A percentile compares a stretch with the other conserved stretches of the same genome.
phyloP scores from a whole-genome alignment of 2,113 vertebrate species.

The Tympanuchus pallidicinctus region DNA sequence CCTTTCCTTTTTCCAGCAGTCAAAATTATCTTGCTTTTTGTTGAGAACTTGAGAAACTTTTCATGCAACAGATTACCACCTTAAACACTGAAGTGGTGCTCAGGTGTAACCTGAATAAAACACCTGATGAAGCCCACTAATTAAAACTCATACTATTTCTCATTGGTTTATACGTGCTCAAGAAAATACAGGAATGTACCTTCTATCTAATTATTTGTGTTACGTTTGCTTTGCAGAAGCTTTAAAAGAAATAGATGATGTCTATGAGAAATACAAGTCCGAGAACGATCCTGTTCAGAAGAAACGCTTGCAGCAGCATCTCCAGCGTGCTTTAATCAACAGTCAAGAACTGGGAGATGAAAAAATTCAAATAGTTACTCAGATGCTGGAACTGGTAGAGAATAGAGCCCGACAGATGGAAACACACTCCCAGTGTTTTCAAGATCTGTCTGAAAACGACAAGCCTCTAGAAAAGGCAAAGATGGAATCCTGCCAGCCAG shows the following conservation, averaged over 20 bases:
- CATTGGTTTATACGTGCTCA: background rate
- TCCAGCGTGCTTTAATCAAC: conserved; percentile 93
- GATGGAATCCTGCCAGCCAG: conserved; percentile 77
- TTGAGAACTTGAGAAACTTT: background rate
- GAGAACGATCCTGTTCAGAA: conserved; percentile 91
- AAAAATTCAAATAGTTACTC: conserved; percentile 97
- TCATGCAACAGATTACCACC: background rate
- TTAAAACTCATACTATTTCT: background rate
- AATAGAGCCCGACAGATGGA: conserved; percentile 97
- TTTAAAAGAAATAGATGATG: conserved; percentile 95
- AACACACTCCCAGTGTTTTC: conserved; percentile 89
- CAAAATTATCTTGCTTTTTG: background rate
- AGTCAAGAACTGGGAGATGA: conserved; percentile 97
- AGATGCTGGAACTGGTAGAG: conserved; percentile 96
- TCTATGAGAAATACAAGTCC: conserved; percentile 92
- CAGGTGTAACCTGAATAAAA: background rate
- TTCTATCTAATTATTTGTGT: background rate
- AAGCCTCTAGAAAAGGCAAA: conserved; percentile 80
- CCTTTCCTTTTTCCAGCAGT: background rate
- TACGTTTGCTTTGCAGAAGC: conserved; percentile 85
- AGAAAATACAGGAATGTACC: background rate
- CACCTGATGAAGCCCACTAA: background rate
- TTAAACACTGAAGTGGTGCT: background rate
- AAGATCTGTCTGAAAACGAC: conserved; percentile 86
- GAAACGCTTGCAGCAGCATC: conserved; percentile 92